Evolutionary conservation across 2,113 vertebrate species (phyloP).

Genomic region (Microtus montanus): DNA sequence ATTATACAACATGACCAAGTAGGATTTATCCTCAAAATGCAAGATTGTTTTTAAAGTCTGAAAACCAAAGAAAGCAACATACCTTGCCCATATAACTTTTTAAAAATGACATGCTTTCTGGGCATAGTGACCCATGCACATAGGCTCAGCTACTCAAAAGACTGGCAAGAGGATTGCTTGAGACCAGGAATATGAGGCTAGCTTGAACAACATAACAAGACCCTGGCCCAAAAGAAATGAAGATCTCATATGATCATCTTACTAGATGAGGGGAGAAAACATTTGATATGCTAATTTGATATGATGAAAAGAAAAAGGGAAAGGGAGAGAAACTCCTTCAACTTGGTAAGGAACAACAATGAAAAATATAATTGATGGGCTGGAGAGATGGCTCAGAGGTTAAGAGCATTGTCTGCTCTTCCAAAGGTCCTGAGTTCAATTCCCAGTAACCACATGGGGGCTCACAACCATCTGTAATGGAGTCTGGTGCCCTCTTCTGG

Average conservation of each 20-base stretch:
- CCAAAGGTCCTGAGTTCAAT: no score
- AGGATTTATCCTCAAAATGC: neutral
- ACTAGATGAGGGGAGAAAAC: neutral
- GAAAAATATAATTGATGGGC: neutral
- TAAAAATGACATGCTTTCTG: neutral
- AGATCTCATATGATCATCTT: neutral
- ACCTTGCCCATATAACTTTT: neutral
- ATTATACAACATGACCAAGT: neutral
- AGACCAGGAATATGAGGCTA: neutral
- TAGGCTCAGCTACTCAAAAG: neutral
- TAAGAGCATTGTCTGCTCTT: no score
- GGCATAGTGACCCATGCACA: neutral
- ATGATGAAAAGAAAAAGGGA: neutral
- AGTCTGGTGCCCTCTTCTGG: no score
- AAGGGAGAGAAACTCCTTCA: neutral
- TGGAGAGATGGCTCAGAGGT: no score
- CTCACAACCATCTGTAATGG: no score
- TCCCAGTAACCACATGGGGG: no score
- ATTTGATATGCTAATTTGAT: neutral
- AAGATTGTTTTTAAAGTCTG: conserved; percentile 21
- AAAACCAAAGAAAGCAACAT: neutral
- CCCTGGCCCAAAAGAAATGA: neutral
- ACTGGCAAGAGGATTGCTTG: neutral
- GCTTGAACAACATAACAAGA: neutral
- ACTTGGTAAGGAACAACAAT: neutral